Base-by-base conservation (phyloP, 2,888 invertebrate species). In the Lissocephala sabroskyi region DNA sequence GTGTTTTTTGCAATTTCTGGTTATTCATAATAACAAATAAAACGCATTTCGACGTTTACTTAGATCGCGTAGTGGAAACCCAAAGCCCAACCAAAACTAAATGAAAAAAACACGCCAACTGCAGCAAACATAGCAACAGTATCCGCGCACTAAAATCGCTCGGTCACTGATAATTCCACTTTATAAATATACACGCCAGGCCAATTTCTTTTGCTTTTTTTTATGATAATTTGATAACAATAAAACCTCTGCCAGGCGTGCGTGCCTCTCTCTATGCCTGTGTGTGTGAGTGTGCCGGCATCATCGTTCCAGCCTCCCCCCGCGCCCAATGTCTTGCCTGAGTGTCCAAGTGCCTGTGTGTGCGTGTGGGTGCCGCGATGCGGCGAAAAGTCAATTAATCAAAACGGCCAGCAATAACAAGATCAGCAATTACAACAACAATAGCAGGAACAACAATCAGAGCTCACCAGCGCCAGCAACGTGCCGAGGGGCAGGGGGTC, bases 181-280 rank as follows among this genome's bases (percentile, higher is more conserved):
- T 46, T 51, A 39, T 49, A 51, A 44, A 58, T 55, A 55, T 49
- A 46, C 19, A 28, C 30, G 56, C 41, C 43, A 43, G 52, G 30
- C 52, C n/a, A n/a, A 43, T 33, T 48, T 43, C 19, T 46, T 52
- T 32, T 37, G 53, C 37, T 46, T 52, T 50, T 43, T 45, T 39
- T 46, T 44, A 50, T 56, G 52, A 52, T 63, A 60, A 71, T 62
- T 68, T 78, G 73, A 73, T 75, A 74, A 78, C 63, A 78, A 71
- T 59, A 62, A 41, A 50, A 37, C n/a, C n/a, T n/a, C n/a, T n/a
- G n/a, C n/a, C n/a, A n/a, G n/a, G 55, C 41, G 28, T 45, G 9
- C 9, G 4, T 30, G 19, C 4, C 62, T 46, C 54, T 65, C 56
- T 13, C 57, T 62, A 62, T 56, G 41, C 49, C 36, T 48, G 43